phyloP scores from a whole-genome alignment of 2,797 vertebrate genomes.

The Chelmon rostratus region DNA sequence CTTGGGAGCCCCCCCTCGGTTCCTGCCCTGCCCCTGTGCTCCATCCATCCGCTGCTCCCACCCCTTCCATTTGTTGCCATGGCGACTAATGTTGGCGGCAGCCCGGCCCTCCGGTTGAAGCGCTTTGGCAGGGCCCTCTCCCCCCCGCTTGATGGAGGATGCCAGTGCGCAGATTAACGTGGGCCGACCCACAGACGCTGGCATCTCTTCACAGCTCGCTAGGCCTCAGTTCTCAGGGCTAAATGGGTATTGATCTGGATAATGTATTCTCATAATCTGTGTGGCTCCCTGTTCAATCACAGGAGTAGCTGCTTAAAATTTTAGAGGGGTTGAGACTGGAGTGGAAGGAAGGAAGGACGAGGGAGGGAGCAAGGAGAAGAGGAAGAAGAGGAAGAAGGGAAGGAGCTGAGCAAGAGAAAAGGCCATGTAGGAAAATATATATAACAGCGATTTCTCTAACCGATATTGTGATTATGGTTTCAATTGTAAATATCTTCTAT shows the following conservation, averaged over 20 bases:
- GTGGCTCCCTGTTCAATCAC: conserved; percentile 58
- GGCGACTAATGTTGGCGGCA: conserved; percentile 79
- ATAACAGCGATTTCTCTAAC: neutral
- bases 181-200: conserved; percentile 64
- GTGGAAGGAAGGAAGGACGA: neutral
- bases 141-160: conserved; percentile 70
- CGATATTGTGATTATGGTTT: neutral
- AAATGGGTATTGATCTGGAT: conserved; percentile 80
- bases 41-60: conserved; percentile 59
- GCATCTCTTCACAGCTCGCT: conserved; percentile 67
- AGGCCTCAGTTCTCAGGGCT: conserved; percentile 52
- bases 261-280: conserved; percentile 78
- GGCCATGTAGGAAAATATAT: neutral
- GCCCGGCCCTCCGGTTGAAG: conserved; percentile 65
- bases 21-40: conserved; percentile 68
- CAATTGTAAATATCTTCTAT: neutral
- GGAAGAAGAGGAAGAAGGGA: neutral
- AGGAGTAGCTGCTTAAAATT: conserved; percentile 54
- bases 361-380: neutral
- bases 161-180: conserved; percentile 71
- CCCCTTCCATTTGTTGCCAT: conserved; percentile 81
- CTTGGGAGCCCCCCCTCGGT: conserved; percentile 66
- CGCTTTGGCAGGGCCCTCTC: conserved; percentile 65
- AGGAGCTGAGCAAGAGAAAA: neutral
- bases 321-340: conserved; percentile 47